Conservation (phyloP, 2,113 vertebrate genomes). For the Xiphophorus hellerii region DNA sequence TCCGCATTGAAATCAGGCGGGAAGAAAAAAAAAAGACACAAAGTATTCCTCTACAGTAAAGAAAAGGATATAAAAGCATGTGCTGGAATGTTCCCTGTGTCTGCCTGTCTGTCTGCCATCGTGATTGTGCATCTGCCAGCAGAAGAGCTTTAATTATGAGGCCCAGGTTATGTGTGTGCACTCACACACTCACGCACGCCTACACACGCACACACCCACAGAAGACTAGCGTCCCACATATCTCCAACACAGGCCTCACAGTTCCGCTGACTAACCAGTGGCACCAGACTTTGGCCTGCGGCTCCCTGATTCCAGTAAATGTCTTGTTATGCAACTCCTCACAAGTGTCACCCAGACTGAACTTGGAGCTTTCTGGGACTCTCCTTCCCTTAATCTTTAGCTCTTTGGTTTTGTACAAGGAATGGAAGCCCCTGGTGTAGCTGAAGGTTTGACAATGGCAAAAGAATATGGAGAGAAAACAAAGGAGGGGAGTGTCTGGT, state of each 20-base stretch:
- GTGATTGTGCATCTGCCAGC: slow-evolving; percentile 72
- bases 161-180: slow-evolving; percentile 64
- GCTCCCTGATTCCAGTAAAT: slow-evolving; percentile 83
- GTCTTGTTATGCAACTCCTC: slow-evolving; percentile 81
- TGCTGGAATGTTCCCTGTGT: slow-evolving; percentile 67
- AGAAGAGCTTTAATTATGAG: slow-evolving; percentile 78
- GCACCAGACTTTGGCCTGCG: slow-evolving; percentile 80
- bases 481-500: not conserved
- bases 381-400: slow-evolving; percentile 22
- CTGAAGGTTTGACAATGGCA: slow-evolving; percentile 1
- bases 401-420: slow-evolving; percentile 30
- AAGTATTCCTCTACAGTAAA: slow-evolving; percentile 36
- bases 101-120: slow-evolving; percentile 63
- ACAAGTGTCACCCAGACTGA: slow-evolving; percentile 79
- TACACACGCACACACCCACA: slow-evolving; percentile 20
- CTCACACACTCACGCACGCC: slow-evolving; percentile 7
- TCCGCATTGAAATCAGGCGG: slow-evolving; percentile 51
- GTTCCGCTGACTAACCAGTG: slow-evolving; percentile 82
- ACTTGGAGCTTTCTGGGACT: slow-evolving; percentile 54
- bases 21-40: slow-evolving; percentile 34
- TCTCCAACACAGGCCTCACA: slow-evolving; percentile 71
- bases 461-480: not conserved
- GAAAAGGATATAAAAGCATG: slow-evolving; percentile 50
- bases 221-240: slow-evolving; percentile 60
- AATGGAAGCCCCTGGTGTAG: not conserved